Evolutionary conservation across 2,888 invertebrate genomes (phyloP).

Genomic region (Metalampra italica): DNA sequence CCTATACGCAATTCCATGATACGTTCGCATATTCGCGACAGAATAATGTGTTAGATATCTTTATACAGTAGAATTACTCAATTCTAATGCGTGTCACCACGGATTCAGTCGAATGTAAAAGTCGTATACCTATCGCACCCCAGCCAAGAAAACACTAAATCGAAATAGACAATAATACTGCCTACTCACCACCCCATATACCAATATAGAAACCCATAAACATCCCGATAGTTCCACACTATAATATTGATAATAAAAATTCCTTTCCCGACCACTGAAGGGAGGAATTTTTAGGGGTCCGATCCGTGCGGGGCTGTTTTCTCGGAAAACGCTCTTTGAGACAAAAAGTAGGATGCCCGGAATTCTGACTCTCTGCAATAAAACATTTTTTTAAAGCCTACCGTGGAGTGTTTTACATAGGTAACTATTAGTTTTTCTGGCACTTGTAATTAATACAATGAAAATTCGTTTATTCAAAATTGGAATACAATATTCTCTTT

Average conservation of each 20-base stretch:
- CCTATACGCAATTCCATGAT: too few species aligned
- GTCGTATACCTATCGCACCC: neutral
- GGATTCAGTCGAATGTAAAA: neutral
- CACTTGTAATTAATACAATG: too few species aligned
- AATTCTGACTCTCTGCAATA: slow-evolving; percentile 2
- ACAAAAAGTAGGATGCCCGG: slow-evolving; percentile 5
- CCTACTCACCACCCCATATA: slow-evolving; percentile 2
- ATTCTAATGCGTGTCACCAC: too few species aligned
- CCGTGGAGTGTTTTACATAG: neutral
- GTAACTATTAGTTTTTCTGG: too few species aligned
- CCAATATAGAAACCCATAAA: slow-evolving; percentile 16
- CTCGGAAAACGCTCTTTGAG: slow-evolving; percentile 3
- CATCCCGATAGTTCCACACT: slow-evolving; percentile 27
- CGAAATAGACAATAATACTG: neutral
- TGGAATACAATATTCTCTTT: too few species aligned
- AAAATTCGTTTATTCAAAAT: too few species aligned
- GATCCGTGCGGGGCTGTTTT: neutral
- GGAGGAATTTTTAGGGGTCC: slow-evolving; percentile 8
- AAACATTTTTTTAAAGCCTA: slow-evolving; percentile 2
- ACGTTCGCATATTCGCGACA: too few species aligned
- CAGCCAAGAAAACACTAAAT: neutral
- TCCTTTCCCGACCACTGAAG: slow-evolving; percentile 33
- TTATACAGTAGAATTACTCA: too few species aligned
- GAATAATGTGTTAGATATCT: too few species aligned
- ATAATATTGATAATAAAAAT: slow-evolving; percentile 65